Percentiles rank a stretch among this genome's conserved stretches.
phyloP scores from a whole-genome alignment of 2,888 invertebrate species.

The Apodemia hepburni region DNA sequence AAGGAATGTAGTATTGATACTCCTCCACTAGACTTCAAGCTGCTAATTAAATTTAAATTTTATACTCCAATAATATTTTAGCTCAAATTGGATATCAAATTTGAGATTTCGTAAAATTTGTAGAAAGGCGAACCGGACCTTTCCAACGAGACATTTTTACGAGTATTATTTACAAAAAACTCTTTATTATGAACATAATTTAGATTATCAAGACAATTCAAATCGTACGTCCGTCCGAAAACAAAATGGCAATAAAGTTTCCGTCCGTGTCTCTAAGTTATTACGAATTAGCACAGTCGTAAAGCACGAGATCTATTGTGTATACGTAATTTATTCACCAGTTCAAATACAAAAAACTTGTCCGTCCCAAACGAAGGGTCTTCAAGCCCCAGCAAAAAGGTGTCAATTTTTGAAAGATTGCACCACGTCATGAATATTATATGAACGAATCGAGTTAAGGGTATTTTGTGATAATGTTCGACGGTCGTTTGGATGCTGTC shows the following conservation, averaged over 20 bases:
- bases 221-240: background rate
- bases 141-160: no score
- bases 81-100: no score
- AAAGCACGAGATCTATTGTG: constrained; percentile 49
- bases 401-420: constrained; percentile 81
- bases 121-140: no score
- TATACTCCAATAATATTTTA: no score
- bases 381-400: constrained; percentile 58
- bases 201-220: no score
- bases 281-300: constrained; percentile 34
- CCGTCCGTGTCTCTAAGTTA: constrained; percentile 23
- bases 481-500: constrained; percentile 69
- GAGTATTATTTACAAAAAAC: no score
- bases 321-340: constrained; percentile 74
- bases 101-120: no score
- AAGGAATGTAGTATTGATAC: no score
- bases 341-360: constrained; percentile 72
- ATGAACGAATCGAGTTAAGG: constrained; percentile 78
- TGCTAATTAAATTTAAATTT: no score
- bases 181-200: no score
- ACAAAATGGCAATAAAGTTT: background rate
- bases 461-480: constrained; percentile 77
- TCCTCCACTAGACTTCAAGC: no score
- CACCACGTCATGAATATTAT: constrained; percentile 77
- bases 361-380: constrained; percentile 52